These are phyloP conservation scores for Semicossyphus pulcher DNA, from an alignment of 2,113 vertebrate genomes.

Conservation along the genomic window DNA sequence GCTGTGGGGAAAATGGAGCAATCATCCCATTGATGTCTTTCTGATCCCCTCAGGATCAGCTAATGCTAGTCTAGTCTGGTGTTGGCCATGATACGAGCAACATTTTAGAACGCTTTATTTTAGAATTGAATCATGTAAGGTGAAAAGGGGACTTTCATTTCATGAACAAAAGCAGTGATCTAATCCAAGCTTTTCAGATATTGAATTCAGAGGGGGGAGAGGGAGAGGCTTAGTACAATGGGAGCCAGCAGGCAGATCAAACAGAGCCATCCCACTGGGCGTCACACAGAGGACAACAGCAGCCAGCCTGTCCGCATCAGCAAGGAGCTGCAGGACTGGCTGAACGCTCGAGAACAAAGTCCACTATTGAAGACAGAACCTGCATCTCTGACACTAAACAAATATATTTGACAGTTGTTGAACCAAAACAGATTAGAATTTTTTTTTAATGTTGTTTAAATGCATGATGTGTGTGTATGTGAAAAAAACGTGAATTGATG, in stretches of 20 bases:
- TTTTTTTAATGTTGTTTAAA: too few species aligned
- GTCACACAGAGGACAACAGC: slow-evolving; percentile 67
- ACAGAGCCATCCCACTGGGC: slow-evolving; percentile 62
- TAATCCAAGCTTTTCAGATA: slow-evolving; percentile 64
- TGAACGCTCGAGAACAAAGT: slow-evolving; percentile 66
- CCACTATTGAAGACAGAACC: slow-evolving; percentile 47
- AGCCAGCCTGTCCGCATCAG: slow-evolving; percentile 61
- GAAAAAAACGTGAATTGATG: too few species aligned
- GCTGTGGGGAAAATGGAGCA: slow-evolving; percentile 33
- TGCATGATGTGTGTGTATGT: too few species aligned
- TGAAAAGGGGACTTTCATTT: slow-evolving; percentile 54
- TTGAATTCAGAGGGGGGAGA: slow-evolving; percentile 41
- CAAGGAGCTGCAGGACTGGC: slow-evolving; percentile 40
- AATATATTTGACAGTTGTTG: neutral
- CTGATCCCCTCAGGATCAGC: slow-evolving; percentile 28
- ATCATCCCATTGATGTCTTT: slow-evolving; percentile 57
- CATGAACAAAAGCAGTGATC: slow-evolving; percentile 64
- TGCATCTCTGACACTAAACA: neutral
- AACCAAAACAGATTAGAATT: neutral
- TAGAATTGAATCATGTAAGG: slow-evolving; percentile 40
- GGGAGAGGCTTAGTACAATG: slow-evolving; percentile 58
- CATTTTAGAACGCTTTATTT: slow-evolving; percentile 27
- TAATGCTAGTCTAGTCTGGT: slow-evolving; percentile 5
- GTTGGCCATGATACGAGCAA: neutral
- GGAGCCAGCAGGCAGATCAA: slow-evolving; percentile 71